phyloP scores from a whole-genome alignment of 2,797 vertebrate species.

The Onychomys leucogaster region DNA sequence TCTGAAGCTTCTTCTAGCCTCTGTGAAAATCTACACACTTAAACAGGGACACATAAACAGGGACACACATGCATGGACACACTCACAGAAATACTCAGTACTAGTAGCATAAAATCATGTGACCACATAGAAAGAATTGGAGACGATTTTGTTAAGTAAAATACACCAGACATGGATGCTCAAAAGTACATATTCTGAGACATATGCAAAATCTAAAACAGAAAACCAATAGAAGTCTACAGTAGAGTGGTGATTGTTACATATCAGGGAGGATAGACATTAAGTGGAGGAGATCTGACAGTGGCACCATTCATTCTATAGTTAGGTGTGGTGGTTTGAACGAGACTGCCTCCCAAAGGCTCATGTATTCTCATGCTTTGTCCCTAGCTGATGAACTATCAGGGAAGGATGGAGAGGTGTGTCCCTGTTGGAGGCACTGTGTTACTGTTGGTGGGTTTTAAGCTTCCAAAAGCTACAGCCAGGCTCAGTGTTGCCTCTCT shows the following conservation, averaged over 20 bases:
- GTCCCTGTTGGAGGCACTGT: no score
- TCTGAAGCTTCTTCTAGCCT: neutral
- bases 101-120: neutral
- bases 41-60: no score
- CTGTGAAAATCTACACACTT: neutral
- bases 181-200: neutral
- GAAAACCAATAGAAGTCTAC: neutral
- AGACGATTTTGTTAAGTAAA: no score
- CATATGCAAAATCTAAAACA: neutral
- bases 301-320: neutral
- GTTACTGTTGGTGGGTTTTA: neutral
- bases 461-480: no score
- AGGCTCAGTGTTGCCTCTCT: neutral
- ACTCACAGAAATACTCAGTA: neutral
- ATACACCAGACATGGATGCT: neutral
- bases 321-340: neutral
- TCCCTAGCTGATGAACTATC: neutral
- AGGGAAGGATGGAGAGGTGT: neutral
- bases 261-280: neutral
- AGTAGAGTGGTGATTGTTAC: neutral
- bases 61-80: neutral
- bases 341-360: neutral
- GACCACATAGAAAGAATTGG: neutral
- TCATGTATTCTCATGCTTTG: neutral
- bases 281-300: no score